A percentile compares a stretch with the other conserved stretches of the same genome.
Evolutionary conservation across 2,797 vertebrate genomes (phyloP).

Genomic region (Poecile montanus): DNA sequence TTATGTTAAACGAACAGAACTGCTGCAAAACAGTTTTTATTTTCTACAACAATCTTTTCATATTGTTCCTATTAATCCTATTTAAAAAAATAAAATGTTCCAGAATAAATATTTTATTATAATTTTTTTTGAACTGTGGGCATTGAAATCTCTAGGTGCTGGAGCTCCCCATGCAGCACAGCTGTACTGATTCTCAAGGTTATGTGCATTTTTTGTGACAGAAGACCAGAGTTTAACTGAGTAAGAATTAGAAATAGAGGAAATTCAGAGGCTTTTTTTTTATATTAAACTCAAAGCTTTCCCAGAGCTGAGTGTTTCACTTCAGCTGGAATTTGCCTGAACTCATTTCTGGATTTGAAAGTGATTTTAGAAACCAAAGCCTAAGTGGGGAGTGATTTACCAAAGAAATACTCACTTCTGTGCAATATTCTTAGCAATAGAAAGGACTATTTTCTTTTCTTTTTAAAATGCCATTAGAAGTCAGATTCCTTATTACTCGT

Average conservation of each 20-base stretch:
- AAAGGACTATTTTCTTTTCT: conserved; percentile 23
- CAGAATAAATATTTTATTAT: neutral
- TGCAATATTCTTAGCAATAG: conserved; percentile 34
- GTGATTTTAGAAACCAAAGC: conserved; percentile 56
- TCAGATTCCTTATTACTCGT: neutral
- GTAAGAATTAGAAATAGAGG: conserved; percentile 50
- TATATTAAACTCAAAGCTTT: conserved; percentile 56
- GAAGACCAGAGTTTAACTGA: conserved; percentile 33
- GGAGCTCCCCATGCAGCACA: neutral
- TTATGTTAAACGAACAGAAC: neutral
- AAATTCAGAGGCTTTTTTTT: conserved; percentile 39
- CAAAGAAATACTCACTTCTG: conserved; percentile 18
- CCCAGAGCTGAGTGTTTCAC: conserved; percentile 47
- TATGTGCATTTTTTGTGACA: conserved; percentile 14
- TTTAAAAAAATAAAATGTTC: neutral
- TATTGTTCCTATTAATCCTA: neutral
- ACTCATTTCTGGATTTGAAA: conserved; percentile 64
- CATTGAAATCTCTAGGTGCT: neutral
- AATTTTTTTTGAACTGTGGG: neutral
- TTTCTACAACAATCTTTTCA: neutral
- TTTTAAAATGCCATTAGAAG: neutral
- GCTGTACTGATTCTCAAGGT: neutral
- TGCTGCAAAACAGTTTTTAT: neutral
- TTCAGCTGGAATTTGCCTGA: conserved; percentile 59
- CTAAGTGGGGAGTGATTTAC: conserved; percentile 32